A percentile compares a stretch with the other conserved stretches of the same genome.
Conservation (phyloP, 2,797 vertebrate species). For the Erithacus rubecula region DNA sequence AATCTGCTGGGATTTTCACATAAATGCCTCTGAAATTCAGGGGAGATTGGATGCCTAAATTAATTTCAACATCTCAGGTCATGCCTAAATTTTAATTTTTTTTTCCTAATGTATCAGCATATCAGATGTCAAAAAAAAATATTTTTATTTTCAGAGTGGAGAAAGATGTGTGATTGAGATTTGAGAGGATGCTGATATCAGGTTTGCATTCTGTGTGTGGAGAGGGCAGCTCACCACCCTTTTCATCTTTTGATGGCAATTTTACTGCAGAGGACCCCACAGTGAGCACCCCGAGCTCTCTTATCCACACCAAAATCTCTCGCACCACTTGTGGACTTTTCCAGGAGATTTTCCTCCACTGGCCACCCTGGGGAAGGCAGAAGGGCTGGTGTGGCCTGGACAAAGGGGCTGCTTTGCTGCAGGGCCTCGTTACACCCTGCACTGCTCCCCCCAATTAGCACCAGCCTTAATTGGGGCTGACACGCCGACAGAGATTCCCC, state of each 20-base stretch:
- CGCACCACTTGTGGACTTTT: neutral
- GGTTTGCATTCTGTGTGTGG: rapidly evolving
- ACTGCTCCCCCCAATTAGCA: constrained; percentile 74
- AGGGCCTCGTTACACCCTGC: constrained; percentile 63
- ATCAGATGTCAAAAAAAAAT: neutral
- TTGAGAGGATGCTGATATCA: neutral
- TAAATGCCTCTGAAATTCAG: neutral
- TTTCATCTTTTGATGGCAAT: rapidly evolving
- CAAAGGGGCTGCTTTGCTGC: constrained; percentile 67
- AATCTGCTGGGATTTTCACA: neutral
- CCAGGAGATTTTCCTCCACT: neutral
- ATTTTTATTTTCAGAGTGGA: neutral
- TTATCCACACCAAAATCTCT: rapidly evolving
- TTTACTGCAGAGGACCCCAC: neutral
- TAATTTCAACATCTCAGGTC: neutral
- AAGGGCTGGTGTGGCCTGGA: constrained; percentile 42
- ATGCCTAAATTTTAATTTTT: rapidly evolving
- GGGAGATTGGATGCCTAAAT: neutral
- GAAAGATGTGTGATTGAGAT: rapidly evolving
- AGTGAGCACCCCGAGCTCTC: neutral
- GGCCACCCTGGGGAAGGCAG: neutral
- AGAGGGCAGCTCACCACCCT: neutral
- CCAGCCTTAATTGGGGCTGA: constrained; percentile 75
- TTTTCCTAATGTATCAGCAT: too few species aligned
- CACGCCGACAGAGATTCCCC: constrained; percentile 76